Conservation (phyloP, 2,797 vertebrate species). For the Phalloptychus januarius region DNA sequence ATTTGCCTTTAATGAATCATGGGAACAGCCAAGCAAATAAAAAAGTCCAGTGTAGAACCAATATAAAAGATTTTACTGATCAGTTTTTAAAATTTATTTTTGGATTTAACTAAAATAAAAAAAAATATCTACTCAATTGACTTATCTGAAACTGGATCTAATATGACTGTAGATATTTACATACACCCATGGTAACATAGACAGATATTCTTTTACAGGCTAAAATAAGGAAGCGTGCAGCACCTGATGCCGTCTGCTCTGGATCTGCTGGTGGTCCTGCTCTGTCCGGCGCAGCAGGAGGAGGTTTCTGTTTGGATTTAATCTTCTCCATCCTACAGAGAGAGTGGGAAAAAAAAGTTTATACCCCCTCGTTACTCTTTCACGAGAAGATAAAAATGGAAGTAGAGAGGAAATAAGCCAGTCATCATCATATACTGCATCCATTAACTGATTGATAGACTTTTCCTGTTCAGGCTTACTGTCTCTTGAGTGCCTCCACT, state of each 20-base stretch:
- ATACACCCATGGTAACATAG: neutral
- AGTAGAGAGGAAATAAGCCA: neutral
- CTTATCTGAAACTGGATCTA: neutral
- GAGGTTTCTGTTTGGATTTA: constrained; percentile 78
- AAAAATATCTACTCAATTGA: too few species aligned
- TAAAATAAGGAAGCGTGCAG: neutral
- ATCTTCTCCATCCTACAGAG: constrained; percentile 83
- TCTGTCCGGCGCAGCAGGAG: constrained; percentile 37
- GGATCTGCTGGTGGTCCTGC: constrained; percentile 28
- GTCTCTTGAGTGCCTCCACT: constrained; percentile 76
- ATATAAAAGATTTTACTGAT: neutral
- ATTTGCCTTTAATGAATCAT: neutral
- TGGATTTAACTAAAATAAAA: neutral
- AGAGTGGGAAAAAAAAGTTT: neutral
- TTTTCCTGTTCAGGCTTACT: constrained; percentile 65
- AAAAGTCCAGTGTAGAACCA: neutral
- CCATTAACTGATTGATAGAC: constrained; percentile 9
- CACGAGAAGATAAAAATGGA: constrained; percentile 3
- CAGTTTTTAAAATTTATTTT: neutral
- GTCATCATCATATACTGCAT: constrained; percentile 3
- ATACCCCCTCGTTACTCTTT: constrained; percentile 3
- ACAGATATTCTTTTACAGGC: neutral
- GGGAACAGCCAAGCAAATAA: neutral
- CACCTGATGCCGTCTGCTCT: constrained; percentile 53
- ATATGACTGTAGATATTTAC: neutral